phyloP scores from a whole-genome alignment of 2,797 vertebrate genomes.

The Phaenicophaeus curvirostris region DNA sequence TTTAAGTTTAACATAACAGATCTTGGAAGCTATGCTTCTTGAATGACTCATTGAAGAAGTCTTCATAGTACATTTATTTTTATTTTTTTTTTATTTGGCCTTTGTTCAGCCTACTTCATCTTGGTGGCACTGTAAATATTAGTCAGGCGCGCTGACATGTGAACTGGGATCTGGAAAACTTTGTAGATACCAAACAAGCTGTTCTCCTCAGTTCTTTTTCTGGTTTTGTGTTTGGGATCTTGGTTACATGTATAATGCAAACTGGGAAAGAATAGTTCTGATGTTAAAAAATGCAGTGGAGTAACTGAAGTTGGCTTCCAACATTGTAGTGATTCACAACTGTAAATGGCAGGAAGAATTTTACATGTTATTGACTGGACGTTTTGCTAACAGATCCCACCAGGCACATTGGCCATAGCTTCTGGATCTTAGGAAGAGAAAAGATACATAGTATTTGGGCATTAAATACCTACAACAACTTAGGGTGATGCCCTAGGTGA shows the following conservation, averaged over 20 bases:
- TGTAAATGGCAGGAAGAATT: background rate
- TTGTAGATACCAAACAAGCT: background rate
- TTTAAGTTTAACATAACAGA: conserved; percentile 10
- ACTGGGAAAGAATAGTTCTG: background rate
- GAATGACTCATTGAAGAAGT: conserved; percentile 21
- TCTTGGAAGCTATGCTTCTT: background rate
- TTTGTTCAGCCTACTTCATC: conserved; percentile 1
- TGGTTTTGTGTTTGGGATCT: background rate
- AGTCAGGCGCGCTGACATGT: background rate
- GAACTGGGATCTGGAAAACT: background rate
- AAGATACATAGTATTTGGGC: background rate
- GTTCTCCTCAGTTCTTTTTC: background rate
- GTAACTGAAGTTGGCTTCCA: background rate
- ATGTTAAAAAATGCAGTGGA: background rate
- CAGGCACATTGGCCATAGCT: background rate
- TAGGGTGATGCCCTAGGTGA: background rate
- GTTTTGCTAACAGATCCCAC: background rate
- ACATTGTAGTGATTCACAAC: background rate
- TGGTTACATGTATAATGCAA: fast-evolving
- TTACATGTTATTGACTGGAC: background rate
- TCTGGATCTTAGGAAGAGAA: background rate
- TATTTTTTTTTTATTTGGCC: background rate
- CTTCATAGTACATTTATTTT: background rate
- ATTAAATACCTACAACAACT: background rate
- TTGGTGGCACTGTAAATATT: conserved; percentile 11